phyloP scores from a whole-genome alignment of 2,113 vertebrate genomes.

The Ibidorhyncha struthersii region DNA sequence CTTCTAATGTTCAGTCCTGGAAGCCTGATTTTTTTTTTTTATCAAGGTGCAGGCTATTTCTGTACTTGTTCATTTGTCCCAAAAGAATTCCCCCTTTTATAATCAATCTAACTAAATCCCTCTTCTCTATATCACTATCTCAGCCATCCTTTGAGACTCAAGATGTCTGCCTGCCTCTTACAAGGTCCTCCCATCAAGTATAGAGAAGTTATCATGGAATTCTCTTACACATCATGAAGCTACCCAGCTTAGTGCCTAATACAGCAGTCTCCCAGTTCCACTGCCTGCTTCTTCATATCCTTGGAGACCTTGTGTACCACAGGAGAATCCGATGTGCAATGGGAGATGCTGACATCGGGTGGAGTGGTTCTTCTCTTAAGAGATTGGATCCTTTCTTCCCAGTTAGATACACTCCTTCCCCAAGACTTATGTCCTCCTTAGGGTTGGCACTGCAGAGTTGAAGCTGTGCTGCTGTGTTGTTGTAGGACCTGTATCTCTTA shows the following conservation, averaged over 20 bases:
- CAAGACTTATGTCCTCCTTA: not conserved
- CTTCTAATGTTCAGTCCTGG: not conserved
- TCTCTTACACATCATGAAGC: not conserved
- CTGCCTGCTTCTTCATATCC: not conserved
- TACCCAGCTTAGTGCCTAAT: not conserved
- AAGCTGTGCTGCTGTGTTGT: not conserved
- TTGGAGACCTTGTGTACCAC: not conserved
- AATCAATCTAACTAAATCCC: not conserved
- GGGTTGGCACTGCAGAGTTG: not conserved
- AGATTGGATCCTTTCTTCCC: not conserved
- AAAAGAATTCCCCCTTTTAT: not conserved
- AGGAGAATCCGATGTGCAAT: not conserved
- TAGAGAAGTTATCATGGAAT: not conserved
- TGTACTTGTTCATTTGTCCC: not conserved
- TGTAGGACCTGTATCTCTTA: not conserved
- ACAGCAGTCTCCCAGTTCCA: not conserved
- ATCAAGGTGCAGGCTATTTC: not conserved
- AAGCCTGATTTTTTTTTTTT: not conserved
- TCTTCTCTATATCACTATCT: not conserved
- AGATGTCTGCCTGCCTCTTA: not conserved
- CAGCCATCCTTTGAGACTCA: not conserved
- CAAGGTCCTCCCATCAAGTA: not conserved
- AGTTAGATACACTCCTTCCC: not conserved
- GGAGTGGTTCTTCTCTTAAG: not conserved
- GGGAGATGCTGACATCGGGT: not conserved